A percentile compares a stretch with the other conserved stretches of the same genome.
These are phyloP conservation scores for Sinocyclocheilus maitianheensis DNA, from an alignment of 2,113 vertebrate species.

Conservation along the genomic window DNA sequence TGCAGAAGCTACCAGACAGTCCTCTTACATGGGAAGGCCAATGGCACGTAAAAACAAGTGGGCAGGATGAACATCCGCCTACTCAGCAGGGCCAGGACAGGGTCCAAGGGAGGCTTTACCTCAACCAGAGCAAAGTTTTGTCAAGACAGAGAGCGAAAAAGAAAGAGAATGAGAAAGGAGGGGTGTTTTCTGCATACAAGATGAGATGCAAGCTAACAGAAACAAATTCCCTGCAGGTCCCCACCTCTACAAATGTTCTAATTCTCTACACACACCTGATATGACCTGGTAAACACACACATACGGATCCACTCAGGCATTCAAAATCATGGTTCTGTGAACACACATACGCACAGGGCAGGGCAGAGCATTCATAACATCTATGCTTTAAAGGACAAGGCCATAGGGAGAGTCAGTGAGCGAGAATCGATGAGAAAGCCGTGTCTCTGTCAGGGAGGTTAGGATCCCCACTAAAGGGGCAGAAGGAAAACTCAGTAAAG, in stretches of 20 bases:
- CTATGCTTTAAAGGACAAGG: conserved; percentile 64
- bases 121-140: conserved; percentile 37
- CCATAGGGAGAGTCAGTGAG: conserved; percentile 65
- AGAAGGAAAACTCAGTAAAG: conserved; percentile 60
- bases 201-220: conserved; percentile 28
- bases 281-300: conserved; percentile 34
- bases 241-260: neutral
- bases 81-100: conserved; percentile 44
- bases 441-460: conserved; percentile 62
- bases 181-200: conserved; percentile 19
- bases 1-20: conserved; percentile 69
- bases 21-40: conserved; percentile 67
- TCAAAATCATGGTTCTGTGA: conserved; percentile 46
- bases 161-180: neutral
- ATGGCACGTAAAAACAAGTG: conserved; percentile 70
- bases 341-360: conserved; percentile 35
- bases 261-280: conserved; percentile 24
- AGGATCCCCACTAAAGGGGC: conserved; percentile 55
- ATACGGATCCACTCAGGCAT: conserved; percentile 40
- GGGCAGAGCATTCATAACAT: conserved; percentile 55
- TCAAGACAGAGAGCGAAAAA: neutral
- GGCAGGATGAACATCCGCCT: conserved; percentile 63
- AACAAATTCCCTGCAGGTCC: conserved; percentile 5
- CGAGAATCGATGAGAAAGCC: conserved; percentile 66
- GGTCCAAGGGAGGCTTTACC: conserved; percentile 31